Base-by-base conservation (phyloP, 1,140 invertebrate species). In the Chlorops oryzae region DNA sequence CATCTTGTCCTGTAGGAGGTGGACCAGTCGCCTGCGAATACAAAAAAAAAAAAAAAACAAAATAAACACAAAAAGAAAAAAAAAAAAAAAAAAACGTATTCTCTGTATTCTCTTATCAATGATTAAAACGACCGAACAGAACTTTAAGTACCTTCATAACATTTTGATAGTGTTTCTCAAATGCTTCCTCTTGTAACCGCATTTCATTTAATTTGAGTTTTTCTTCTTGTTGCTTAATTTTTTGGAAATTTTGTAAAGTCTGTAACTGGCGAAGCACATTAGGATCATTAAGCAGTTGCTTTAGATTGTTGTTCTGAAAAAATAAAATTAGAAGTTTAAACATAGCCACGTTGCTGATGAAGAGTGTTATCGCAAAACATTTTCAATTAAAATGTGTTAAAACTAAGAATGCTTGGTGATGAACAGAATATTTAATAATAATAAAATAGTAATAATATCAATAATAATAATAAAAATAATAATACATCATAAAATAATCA, bases 101-200 rank as follows among this genome's bases (percentile, higher is more conserved):
- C n/a, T n/a, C n/a, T n/a, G n/a, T 22, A 13, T 25, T 20, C 6
- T 51, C 12, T 40, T 5, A 49, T 20, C 2, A 28, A 7, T n/a
- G 38, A 37, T 40, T 6, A 1, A 20, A 34, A 41, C 22, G 24
- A 17, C 4, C 3, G 41, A 17, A 50, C 21, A 42, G 13, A 28
- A 12, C n/a, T 24, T 35, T 21, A 18, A 28, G n/a, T 35, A 59
- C 56, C 61, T 70, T 65, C 28, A 73, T 47, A 12, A 71, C 65
- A 55, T 65, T 72, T 52, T 85, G 84, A 38, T 86, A 74, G 70
- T 88, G 85, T 63, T 86, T 84, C 62, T 89, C 84, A 70, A 89
- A 86, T 59, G 88, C 85, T 41, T 87, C 84, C 58, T 87, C 86
- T 53, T 85, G 83, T 57, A 85, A 80, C 51, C 83, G 84, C 78